Evolutionary conservation across 2,113 vertebrate species (phyloP).

Genomic region (Syngnathoides biaculeatus): DNA sequence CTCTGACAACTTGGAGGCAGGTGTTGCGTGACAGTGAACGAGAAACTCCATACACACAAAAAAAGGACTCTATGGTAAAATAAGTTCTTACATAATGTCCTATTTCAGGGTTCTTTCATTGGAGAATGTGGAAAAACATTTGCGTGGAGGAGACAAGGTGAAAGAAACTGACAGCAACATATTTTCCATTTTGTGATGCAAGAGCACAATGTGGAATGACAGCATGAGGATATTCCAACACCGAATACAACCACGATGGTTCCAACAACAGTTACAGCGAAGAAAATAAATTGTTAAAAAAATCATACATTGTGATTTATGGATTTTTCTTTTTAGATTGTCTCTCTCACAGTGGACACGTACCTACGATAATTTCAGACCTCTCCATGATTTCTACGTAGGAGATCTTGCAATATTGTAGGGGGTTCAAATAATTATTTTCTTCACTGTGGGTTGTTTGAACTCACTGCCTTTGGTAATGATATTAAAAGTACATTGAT

Average conservation of each 20-base stretch:
- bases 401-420: too few relatives aligned
- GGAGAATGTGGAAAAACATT: slow-evolving; percentile 1
- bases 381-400: too few relatives aligned
- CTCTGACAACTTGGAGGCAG: slow-evolving; percentile 41
- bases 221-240: neutral
- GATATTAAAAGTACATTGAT: neutral
- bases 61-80: slow-evolving; percentile 13
- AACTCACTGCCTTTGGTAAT: neutral
- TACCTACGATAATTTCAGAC: too few relatives aligned
- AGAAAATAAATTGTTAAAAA: too few relatives aligned
- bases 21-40: slow-evolving; percentile 26
- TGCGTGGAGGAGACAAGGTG: neutral
- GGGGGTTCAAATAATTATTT: too few relatives aligned
- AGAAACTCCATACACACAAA: slow-evolving; percentile 2
- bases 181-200: neutral
- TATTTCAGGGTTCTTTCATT: slow-evolving; percentile 12
- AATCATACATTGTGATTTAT: too few relatives aligned
- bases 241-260: neutral
- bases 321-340: too few relatives aligned
- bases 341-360: too few relatives aligned
- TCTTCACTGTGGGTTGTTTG: too few relatives aligned
- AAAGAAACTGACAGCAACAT: neutral
- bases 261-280: neutral
- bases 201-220: neutral
- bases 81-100: slow-evolving; percentile 10